Percentiles rank a stretch among this genome's conserved stretches.
These are phyloP conservation scores for Morone saxatilis DNA, from an alignment of 2,113 vertebrate species.

Conservation along the genomic window DNA sequence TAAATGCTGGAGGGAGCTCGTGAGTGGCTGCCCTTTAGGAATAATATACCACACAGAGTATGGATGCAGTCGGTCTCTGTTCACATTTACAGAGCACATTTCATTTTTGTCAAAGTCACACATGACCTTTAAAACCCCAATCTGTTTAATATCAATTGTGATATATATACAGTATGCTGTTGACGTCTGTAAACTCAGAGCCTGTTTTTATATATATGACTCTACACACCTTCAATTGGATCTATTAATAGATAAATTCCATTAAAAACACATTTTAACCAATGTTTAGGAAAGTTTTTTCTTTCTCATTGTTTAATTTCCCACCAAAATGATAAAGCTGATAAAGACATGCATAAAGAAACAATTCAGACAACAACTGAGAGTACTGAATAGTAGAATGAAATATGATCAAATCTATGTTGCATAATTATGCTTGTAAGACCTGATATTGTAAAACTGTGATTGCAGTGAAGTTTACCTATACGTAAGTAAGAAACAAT, in stretches of 20 bases:
- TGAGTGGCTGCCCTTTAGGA: slow-evolving; percentile 49
- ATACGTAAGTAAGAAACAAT: background rate
- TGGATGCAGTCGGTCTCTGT: slow-evolving; percentile 14
- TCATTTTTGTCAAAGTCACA: slow-evolving; percentile 45
- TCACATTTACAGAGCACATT: slow-evolving; percentile 34
- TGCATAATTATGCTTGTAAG: background rate
- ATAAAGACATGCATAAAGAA: background rate
- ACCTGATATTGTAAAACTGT: background rate
- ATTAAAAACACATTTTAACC: background rate
- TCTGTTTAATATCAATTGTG: slow-evolving; percentile 21
- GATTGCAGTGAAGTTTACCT: no score
- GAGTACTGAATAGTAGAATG: background rate
- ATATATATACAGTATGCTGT: slow-evolving; percentile 3
- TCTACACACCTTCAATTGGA: background rate
- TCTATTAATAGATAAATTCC: background rate
- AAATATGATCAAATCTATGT: background rate
- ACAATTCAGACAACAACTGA: background rate
- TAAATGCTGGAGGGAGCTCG: slow-evolving; percentile 9
- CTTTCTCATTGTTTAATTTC: background rate
- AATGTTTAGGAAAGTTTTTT: background rate
- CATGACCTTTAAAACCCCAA: slow-evolving; percentile 47
- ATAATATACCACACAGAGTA: slow-evolving; percentile 27
- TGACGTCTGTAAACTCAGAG: slow-evolving; percentile 8
- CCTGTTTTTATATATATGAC: background rate
- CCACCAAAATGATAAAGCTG: background rate